phyloP scores from a whole-genome alignment of 2,888 invertebrate genomes.

The Sinhomidia bicolor region DNA sequence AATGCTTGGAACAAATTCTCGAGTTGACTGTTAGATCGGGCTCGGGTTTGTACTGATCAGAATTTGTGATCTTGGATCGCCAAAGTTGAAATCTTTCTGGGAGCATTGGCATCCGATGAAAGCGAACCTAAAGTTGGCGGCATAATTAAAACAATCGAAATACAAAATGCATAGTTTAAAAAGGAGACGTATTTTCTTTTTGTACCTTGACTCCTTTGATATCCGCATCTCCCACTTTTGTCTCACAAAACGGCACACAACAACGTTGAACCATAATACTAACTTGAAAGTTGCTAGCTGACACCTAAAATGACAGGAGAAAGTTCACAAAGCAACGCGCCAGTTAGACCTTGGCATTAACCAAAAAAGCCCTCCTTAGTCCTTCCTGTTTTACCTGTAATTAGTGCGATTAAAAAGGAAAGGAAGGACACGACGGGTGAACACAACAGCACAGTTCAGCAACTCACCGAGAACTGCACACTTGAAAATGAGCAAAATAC shows the following conservation, averaged over 20 bases:
- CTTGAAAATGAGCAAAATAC: neutral
- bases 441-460: neutral
- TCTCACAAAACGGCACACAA: conserved; percentile 76
- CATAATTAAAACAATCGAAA: neutral
- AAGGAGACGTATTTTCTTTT: too few relatives aligned
- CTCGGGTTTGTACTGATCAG: conserved; percentile 71
- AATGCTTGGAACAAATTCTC: conserved; percentile 77
- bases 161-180: conserved; percentile 20
- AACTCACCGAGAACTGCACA: neutral
- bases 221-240: conserved; percentile 77
- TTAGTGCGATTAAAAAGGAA: neutral
- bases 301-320: too few relatives aligned
- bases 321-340: too few relatives aligned
- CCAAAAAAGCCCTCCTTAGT: neutral
- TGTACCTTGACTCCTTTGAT: conserved; percentile 71
- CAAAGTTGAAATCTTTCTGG: conserved; percentile 71
- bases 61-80: conserved; percentile 72
- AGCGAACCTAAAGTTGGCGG: conserved; percentile 64
- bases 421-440: neutral
- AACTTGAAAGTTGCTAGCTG: too few relatives aligned
- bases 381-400: neutral
- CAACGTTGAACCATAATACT: conserved; percentile 75
- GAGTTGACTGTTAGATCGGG: conserved; percentile 73
- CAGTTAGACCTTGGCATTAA: neutral
- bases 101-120: conserved; percentile 76